Conservation (phyloP, 2,113 vertebrate genomes). For the Tupaia chinensis region DNA sequence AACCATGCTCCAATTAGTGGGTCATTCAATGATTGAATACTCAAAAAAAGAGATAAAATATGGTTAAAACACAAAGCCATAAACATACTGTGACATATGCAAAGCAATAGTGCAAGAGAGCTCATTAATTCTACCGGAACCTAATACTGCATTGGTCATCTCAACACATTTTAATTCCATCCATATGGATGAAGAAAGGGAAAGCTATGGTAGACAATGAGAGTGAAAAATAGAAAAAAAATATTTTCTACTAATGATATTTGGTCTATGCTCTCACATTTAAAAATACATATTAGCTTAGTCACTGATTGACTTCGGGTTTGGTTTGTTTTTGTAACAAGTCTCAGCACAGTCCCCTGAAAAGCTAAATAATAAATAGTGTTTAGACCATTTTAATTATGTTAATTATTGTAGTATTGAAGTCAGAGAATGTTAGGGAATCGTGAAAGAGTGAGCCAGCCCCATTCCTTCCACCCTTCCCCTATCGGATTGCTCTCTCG, state of each 20-base stretch:
- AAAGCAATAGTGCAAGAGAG: not conserved
- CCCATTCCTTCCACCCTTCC: not conserved
- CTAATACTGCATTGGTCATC: not conserved
- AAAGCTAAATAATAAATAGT: conserved; percentile 32
- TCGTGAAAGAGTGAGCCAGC: not conserved
- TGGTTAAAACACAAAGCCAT: not conserved
- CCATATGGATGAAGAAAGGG: not conserved
- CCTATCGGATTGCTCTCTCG: not conserved
- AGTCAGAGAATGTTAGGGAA: not conserved
- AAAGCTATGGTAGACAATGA: not conserved
- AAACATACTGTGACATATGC: not conserved
- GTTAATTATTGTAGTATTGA: conserved; percentile 30
- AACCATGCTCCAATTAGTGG: not conserved
- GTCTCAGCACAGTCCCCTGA: not conserved
- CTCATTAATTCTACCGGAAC: not conserved
- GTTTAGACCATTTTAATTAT: not conserved
- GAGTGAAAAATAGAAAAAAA: not conserved
- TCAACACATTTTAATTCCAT: not conserved
- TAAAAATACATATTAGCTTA: not conserved
- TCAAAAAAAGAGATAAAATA: not conserved
- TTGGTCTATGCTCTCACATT: not conserved
- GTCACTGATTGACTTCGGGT: not conserved
- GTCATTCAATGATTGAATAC: not conserved
- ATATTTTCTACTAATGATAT: not conserved
- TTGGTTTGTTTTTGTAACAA: not conserved